Conservation (phyloP, 2,797 vertebrate species). For the Halcyon leucocephala region DNA sequence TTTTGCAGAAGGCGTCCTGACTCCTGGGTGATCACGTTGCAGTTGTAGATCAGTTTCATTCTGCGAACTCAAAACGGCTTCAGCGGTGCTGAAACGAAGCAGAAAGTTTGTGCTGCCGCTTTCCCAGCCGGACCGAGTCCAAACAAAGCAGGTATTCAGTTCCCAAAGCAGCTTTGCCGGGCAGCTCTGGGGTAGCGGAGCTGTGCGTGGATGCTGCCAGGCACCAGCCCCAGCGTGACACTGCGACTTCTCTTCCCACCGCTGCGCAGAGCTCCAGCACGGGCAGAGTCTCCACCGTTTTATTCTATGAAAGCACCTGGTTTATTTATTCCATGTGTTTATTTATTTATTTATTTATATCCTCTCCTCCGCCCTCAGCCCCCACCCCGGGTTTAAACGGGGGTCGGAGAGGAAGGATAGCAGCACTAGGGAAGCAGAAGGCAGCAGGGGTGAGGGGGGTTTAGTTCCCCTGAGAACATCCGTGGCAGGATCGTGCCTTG, state of each 20-base stretch:
- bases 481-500: not conserved
- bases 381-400: not conserved
- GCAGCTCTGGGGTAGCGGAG: not conserved
- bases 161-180: not conserved
- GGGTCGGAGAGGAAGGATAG: not conserved
- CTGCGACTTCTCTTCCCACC: not conserved
- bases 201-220: not conserved
- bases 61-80: not conserved
- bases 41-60: not conserved
- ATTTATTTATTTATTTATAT: not conserved
- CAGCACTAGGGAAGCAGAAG: not conserved
- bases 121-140: not conserved
- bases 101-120: slow-evolving; percentile 12
- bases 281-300: not conserved
- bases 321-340: not conserved
- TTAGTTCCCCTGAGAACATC: not conserved
- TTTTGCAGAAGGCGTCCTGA: not conserved
- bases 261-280: not conserved
- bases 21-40: not conserved
- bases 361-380: too few species aligned
- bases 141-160: not conserved
- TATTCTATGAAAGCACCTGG: not conserved
- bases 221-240: not conserved
- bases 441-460: not conserved
- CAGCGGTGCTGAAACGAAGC: not conserved